Conservation (phyloP, 2,888 invertebrate genomes). For the Axea sp. region DNA sequence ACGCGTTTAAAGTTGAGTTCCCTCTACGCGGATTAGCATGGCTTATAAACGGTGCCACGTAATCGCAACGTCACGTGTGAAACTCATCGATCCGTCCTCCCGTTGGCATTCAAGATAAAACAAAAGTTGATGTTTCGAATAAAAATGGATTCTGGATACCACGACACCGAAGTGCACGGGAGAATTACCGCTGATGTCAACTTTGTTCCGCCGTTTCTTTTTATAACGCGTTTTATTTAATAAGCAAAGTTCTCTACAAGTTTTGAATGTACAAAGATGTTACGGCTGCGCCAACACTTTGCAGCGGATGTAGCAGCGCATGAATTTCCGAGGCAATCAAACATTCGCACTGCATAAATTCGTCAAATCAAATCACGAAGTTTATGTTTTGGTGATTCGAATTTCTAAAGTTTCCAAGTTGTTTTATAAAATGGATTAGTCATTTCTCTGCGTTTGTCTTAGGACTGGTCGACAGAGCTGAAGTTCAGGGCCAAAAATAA, state of each 20-base stretch:
- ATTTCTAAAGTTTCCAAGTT: no score
- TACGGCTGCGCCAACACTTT: not conserved
- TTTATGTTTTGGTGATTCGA: no score
- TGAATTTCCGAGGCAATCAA: no score
- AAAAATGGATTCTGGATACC: slow-evolving; percentile 19
- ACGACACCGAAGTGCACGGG: slow-evolving; percentile 8
- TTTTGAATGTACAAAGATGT: slow-evolving; percentile 4
- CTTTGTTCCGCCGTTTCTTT: slow-evolving; percentile 8
- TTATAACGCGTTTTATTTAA: slow-evolving; percentile 37
- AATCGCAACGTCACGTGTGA: slow-evolving; percentile 47
- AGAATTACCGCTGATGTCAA: slow-evolving; percentile 3
- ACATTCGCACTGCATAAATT: no score
- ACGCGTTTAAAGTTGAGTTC: slow-evolving; percentile 34
- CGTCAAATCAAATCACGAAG: no score
- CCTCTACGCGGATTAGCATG: slow-evolving; percentile 25
- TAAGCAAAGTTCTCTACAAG: slow-evolving; percentile 10
- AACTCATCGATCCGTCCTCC: slow-evolving; percentile 48
- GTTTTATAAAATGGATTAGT: no score
- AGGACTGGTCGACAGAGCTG: no score
- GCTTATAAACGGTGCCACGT: slow-evolving; percentile 6
- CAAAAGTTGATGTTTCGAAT: slow-evolving; percentile 34
- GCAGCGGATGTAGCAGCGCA: no score
- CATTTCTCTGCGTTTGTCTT: no score
- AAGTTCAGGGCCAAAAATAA: no score
- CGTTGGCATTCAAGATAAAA: slow-evolving; percentile 46